Conservation (phyloP, 1,140 invertebrate species). For the Aphaenogaster rudis region DNA sequence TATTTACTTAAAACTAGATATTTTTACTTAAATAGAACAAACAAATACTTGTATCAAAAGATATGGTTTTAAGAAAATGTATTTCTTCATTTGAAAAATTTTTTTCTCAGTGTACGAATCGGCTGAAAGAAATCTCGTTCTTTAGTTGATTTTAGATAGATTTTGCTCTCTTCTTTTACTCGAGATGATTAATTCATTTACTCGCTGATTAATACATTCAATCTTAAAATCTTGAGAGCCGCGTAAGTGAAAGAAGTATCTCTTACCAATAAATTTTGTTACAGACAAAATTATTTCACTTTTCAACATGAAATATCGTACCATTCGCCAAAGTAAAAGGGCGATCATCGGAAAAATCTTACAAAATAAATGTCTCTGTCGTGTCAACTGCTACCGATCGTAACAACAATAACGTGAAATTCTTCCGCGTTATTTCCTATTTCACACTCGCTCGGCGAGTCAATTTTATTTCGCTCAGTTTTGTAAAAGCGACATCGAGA, state of each 20-base stretch:
- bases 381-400: background rate
- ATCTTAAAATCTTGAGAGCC: background rate
- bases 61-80: too few relatives aligned
- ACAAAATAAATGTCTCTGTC: background rate
- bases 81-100: too few relatives aligned
- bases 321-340: background rate
- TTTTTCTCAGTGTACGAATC: background rate
- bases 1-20: too few relatives aligned
- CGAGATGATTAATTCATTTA: too few relatives aligned
- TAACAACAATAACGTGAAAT: background rate
- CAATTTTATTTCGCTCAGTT: constrained; percentile 41
- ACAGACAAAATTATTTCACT: background rate
- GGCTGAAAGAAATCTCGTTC: background rate
- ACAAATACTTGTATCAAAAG: too few relatives aligned
- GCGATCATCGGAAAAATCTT: background rate
- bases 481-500: constrained; percentile 59
- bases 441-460: background rate
- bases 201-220: background rate
- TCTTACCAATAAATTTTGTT: background rate
- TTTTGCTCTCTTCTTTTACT: background rate
- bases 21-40: too few relatives aligned
- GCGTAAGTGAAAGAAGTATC: background rate
- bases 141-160: background rate
- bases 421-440: constrained; percentile 17
- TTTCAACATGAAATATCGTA: background rate